These are phyloP conservation scores for Gymnoscopelus microlampas DNA, from an alignment of 2,797 vertebrate species.

Conservation along the genomic window DNA sequence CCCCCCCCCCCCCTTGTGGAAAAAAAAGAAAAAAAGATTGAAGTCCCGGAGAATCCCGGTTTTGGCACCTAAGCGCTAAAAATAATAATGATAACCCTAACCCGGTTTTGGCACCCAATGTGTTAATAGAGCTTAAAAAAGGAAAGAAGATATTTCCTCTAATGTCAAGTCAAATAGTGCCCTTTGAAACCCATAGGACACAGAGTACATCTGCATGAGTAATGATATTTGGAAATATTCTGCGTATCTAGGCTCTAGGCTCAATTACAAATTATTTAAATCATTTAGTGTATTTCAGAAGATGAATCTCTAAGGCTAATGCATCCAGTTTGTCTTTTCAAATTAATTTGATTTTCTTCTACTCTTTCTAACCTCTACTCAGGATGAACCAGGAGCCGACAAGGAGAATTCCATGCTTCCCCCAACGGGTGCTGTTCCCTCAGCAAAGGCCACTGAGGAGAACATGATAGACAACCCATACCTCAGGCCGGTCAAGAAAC, in stretches of 20 bases:
- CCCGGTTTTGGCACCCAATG: no score
- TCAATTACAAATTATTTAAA: background rate
- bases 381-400: conserved; percentile 92
- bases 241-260: no score
- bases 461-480: conserved; percentile 96
- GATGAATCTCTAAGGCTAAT: background rate
- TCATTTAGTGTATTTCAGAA: background rate
- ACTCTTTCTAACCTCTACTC: conserved; percentile 23
- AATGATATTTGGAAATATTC: background rate
- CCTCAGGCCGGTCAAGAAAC: conserved; percentile 95
- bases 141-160: background rate
- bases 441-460: conserved; percentile 89
- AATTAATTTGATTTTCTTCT: background rate
- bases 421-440: conserved; percentile 82
- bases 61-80: no score
- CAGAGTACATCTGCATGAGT: no score
- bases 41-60: no score
- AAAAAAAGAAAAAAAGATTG: no score
- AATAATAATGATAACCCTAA: no score
- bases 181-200: background rate
- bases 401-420: conserved; percentile 94
- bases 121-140: background rate
- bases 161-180: background rate
- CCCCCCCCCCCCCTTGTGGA: no score
- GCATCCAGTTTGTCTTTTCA: background rate